Evolutionary conservation across 92 coral and sea anemone species (phyloP), one percentile per base, ranked within the genome.

Genomic region (Ricordea florida): DNA sequence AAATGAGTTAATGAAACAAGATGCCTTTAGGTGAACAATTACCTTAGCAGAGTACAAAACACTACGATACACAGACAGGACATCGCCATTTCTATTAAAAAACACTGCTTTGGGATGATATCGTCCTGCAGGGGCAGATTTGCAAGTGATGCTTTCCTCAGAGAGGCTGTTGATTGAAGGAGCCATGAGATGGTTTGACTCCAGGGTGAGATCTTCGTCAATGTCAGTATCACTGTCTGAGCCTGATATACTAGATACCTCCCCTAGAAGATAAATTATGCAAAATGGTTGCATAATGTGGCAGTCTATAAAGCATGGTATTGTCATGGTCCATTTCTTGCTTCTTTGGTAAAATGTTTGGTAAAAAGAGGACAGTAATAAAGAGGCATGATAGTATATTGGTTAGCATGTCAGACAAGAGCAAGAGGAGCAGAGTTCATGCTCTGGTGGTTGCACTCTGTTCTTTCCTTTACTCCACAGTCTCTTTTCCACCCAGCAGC

Each of bases 201-300:
- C 88, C 73, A 90, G 34, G 3, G 47, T 66, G 41, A 90, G 76
- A 67, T 91, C 93, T n/a, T 69, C 69, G 6, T 83, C 91, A 18
- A 68, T 84, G 35, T 72, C 79, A 22, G 66, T 34, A 48, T 58
- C 74, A 21, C 63, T 82, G 25, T 94, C 98, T 29, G 98, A 94
- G 21, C 98, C 98, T 37, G 98, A 94, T 74, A 94, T 88, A 47
- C 98, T 94, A 45, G 98, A 94, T 20, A 94, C 52, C 35, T 94
- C 98, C 18, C 98, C 98, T 94, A 5, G 4, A 34, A 5, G 32
- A 32, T 47, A 52, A 36, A 10, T 3, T 1, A n/a, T n/a, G n/a
- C n/a, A n/a, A n/a, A n/a, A n/a, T n/a, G n/a, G n/a, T n/a, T n/a
- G n/a, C n/a, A n/a, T n/a, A n/a, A n/a, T n/a, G n/a, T n/a, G n/a